Conservation (phyloP, 2,797 vertebrate genomes). For the Lepus oiostolus region DNA sequence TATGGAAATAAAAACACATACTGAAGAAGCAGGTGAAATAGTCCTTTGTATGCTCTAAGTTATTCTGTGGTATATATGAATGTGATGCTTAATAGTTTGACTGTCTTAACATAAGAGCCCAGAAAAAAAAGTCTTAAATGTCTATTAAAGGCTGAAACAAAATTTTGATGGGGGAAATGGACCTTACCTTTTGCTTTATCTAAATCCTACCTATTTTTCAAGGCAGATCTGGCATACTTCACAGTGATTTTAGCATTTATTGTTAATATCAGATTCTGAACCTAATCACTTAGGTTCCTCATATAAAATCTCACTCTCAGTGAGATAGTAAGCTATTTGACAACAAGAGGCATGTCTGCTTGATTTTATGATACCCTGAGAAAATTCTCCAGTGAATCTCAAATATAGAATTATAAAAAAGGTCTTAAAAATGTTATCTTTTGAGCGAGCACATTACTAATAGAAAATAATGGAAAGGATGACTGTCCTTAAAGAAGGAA, state of each 20-base stretch:
- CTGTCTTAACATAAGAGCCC: conserved; percentile 1
- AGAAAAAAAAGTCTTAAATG: conserved; percentile 24
- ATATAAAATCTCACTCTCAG: neutral
- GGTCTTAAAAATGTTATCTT: neutral
- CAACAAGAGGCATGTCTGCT: neutral
- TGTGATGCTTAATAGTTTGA: neutral
- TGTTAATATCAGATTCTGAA: conserved; percentile 44
- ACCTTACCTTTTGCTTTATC: neutral
- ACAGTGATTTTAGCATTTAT: neutral
- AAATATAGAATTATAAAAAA: conserved; percentile 6
- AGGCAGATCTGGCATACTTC: neutral
- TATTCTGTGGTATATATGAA: neutral
- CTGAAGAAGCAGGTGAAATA: neutral
- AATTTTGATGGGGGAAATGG: neutral
- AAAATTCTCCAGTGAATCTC: conserved; percentile 33
- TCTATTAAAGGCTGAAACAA: neutral
- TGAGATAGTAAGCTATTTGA: conserved; percentile 29
- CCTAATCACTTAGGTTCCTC: neutral
- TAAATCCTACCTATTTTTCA: conserved; percentile 31
- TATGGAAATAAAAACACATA: neutral
- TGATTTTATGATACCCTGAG: neutral
- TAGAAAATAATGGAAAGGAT: conserved; percentile 51
- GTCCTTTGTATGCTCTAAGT: neutral
- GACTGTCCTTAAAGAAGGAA: conserved; percentile 23
- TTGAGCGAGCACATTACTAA: neutral